Conservation (phyloP, 2,888 invertebrate genomes). For the Dermolepida albohirtum region DNA sequence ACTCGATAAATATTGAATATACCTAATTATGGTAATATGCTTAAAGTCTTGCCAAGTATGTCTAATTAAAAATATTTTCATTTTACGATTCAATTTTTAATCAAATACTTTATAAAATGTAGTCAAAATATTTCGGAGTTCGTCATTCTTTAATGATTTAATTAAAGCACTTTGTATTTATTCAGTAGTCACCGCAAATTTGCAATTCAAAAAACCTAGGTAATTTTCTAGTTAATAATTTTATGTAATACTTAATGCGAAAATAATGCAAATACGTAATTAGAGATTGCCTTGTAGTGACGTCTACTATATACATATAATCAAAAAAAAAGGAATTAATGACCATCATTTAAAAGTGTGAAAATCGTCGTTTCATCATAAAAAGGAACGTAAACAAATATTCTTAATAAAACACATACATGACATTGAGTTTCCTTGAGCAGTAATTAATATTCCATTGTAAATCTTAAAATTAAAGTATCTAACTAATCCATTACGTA, state of each 20-base stretch:
- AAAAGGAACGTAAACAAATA: slow-evolving; percentile 12
- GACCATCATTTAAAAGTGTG: slow-evolving; percentile 3
- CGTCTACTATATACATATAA: too few relatives aligned
- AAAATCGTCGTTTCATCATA: slow-evolving; percentile 3
- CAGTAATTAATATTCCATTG: slow-evolving; percentile 9
- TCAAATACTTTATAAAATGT: too few relatives aligned
- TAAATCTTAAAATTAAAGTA: slow-evolving; percentile 6
- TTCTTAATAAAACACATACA: not conserved
- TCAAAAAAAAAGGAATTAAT: not conserved
- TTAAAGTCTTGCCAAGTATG: too few relatives aligned
- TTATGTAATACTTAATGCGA: slow-evolving; percentile 23
- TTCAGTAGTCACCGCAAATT: slow-evolving; percentile 20
- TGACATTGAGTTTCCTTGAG: slow-evolving; percentile 25
- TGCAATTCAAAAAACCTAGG: slow-evolving; percentile 7
- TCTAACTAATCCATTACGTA: not conserved
- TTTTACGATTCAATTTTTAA: too few relatives aligned
- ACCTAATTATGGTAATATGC: too few relatives aligned
- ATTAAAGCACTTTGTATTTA: not conserved
- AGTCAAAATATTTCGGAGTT: not conserved
- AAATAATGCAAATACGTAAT: slow-evolving; percentile 22
- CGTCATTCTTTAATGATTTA: not conserved
- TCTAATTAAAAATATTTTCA: too few relatives aligned
- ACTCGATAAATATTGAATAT: not conserved
- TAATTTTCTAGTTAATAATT: slow-evolving; percentile 23
- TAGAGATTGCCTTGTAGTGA: not conserved